A percentile compares a stretch with the other conserved stretches of the same genome.
Conservation (phyloP, 1,140 invertebrate genomes). For the Chironomus tepperi region DNA sequence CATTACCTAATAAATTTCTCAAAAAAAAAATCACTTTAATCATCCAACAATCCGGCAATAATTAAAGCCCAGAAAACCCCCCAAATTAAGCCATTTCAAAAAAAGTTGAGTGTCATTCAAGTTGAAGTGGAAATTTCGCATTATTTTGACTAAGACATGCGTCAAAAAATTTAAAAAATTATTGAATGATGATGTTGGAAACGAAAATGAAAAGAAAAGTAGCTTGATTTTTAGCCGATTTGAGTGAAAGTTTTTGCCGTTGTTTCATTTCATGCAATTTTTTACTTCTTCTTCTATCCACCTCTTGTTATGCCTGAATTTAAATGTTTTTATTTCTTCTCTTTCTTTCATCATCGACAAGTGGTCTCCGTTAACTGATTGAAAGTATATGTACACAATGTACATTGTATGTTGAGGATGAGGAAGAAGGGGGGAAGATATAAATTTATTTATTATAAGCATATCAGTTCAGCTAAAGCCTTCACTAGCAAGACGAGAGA, state of each 20-base stretch:
- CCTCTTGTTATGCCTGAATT: neutral
- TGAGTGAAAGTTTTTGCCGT: neutral
- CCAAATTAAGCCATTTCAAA: too few relatives aligned
- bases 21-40: too few relatives aligned
- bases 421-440: too few relatives aligned
- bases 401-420: too few relatives aligned
- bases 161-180: neutral
- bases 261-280: neutral
- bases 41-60: too few relatives aligned
- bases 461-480: neutral
- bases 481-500: neutral
- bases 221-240: neutral
- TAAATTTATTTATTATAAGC: neutral
- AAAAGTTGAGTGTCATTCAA: too few relatives aligned
- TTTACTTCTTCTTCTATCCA: too few relatives aligned
- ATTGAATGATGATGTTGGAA: neutral
- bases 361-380: neutral
- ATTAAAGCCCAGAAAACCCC: too few relatives aligned
- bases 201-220: neutral
- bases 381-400: neutral
- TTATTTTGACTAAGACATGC: too few relatives aligned
- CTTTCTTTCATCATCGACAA: neutral
- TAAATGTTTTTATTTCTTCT: neutral
- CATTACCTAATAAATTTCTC: too few relatives aligned
- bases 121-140: too few relatives aligned